Evolutionary conservation across 2,888 invertebrate species (phyloP), one percentile per base, ranked within the genome.

Genomic region (Tribolium freemani): DNA sequence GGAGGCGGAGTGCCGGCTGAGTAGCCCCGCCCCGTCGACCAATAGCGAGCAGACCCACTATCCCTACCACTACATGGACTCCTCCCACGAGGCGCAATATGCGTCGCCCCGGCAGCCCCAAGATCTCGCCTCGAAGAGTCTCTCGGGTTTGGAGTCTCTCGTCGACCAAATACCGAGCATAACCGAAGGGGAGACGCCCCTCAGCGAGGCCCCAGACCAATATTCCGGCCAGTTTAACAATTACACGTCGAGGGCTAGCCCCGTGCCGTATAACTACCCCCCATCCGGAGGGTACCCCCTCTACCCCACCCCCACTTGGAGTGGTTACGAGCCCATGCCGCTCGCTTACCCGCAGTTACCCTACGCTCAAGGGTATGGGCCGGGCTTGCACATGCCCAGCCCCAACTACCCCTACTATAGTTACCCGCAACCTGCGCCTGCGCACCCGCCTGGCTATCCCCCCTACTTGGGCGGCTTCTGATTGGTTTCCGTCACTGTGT

Each of bases 131-230:
- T 93, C 94, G 26, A 95, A 95, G 85, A 94, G 94, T 80, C 88
- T 95, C 56, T 95, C 95, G 11, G 96, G 96, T 13, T 88, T 96
- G 54, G 96, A 96, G 86, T 96, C 95, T 48, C 89, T 96, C 56
- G 96, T 96, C 76, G 96, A 96, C 88, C 96, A 96, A 89, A 96
- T 96, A 86, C 96, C 96, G 60, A 93, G 94, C 81, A 94, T 95
- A 86, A 92, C 93, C 68, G 95, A 95, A 80, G 93, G 92, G 4
- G 91, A 90, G 50, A 78, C 85, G 31, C 81, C 83, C 13, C 73
- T 85, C 70, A 79, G 83, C 78, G 84, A 86, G 78, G 77, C 84
- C 76, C 79, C 84, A 79, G 84, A 85, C 76, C 84, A 85, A 78
- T 86, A 86, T 78, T 80, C 84, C 70, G 81, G 83, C 83, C 78